These are phyloP conservation scores for Catostylus mosaicus DNA, from an alignment of 30 jellyfish, hydroid and myxozoan species.

Conservation along the genomic window DNA sequence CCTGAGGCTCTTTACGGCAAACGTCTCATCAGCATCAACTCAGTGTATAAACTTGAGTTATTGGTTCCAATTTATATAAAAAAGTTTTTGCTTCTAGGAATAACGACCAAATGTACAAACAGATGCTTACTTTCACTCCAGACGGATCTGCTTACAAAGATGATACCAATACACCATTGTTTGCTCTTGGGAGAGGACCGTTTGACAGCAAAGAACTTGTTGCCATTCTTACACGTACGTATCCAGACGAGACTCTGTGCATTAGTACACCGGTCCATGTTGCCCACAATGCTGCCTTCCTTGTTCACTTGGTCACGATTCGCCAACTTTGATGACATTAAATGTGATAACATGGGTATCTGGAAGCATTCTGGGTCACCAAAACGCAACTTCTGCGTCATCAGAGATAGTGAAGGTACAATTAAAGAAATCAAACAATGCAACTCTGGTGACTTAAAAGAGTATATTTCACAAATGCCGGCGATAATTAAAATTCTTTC, in stretches of 20 bases:
- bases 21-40: too few relatives aligned
- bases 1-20: too few relatives aligned
- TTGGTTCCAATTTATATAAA: too few relatives aligned
- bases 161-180: conserved; percentile 18
- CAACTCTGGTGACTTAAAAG: too few relatives aligned
- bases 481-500: too few relatives aligned
- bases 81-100: too few relatives aligned
- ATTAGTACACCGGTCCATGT: conserved; percentile 6
- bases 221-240: not conserved
- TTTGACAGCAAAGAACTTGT: conserved; percentile 7
- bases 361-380: conserved; percentile 35
- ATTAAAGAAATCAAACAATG: too few relatives aligned
- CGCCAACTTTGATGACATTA: conserved; percentile 13
- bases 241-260: not conserved
- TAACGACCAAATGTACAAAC: too few relatives aligned
- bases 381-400: not conserved
- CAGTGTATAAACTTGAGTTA: too few relatives aligned
- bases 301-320: not conserved
- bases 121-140: too few relatives aligned
- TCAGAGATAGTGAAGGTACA: too few relatives aligned
- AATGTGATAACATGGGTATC: conserved; percentile 24
- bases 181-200: not conserved
- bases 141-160: conserved; percentile 29
- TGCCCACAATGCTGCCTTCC: conserved; percentile 27
- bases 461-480: too few relatives aligned